Conservation (phyloP, 2,113 vertebrate genomes). For the Romanogobio albipinnatus region DNA sequence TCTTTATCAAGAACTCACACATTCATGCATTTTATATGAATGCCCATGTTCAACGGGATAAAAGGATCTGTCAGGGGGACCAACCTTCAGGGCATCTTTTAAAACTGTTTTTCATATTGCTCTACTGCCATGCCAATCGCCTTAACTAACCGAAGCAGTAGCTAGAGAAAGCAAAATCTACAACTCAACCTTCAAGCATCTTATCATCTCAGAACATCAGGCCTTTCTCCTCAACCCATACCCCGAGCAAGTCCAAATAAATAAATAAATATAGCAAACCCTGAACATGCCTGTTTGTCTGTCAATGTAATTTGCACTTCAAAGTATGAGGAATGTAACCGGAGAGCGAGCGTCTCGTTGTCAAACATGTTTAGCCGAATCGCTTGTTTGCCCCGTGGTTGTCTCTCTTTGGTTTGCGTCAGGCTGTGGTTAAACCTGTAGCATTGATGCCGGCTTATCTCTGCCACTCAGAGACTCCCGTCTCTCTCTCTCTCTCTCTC, state of each 20-base stretch:
- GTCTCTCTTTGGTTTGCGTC: neutral
- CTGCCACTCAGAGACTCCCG: constrained; percentile 46
- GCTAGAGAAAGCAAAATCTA: constrained; percentile 8
- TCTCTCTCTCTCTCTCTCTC: neutral
- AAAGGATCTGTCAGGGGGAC: constrained; percentile 44
- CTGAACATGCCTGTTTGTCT: constrained; percentile 42
- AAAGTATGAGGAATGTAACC: constrained; percentile 48
- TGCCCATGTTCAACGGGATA: constrained; percentile 36
- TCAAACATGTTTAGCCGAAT: constrained; percentile 20
- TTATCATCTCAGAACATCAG: constrained; percentile 49
- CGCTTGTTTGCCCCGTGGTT: neutral
- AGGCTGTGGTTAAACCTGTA: constrained; percentile 46
- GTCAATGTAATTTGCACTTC: constrained; percentile 54
- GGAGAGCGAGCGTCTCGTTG: constrained; percentile 44
- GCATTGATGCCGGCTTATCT: constrained; percentile 57
- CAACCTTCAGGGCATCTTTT: constrained; percentile 48
- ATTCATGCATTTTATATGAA: constrained; percentile 34
- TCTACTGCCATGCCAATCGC: constrained; percentile 45
- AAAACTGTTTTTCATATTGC: constrained; percentile 39
- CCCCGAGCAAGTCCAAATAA: constrained; percentile 5
- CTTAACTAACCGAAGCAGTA: constrained; percentile 39
- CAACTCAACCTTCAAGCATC: constrained; percentile 40
- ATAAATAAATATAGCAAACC: constrained; percentile 26
- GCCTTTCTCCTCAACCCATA: neutral
- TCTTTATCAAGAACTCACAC: constrained; percentile 18